Base-by-base conservation (phyloP, 2,888 invertebrate species). In the Mechanitis messenoides region DNA sequence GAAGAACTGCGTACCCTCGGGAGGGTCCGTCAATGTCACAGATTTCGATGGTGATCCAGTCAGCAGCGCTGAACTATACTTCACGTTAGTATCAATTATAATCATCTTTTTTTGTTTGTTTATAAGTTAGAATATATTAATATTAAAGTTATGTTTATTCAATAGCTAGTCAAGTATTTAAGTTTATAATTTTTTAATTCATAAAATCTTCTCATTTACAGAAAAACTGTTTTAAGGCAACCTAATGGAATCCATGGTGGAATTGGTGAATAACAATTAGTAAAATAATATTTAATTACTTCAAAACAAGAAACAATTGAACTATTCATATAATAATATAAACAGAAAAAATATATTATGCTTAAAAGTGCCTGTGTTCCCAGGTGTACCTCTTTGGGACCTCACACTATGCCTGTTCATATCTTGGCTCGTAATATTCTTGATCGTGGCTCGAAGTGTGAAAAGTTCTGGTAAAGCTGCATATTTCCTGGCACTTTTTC, bases 401-500 rank as follows among this genome's bases (percentile, higher is more conserved):
- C 82, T 95, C 38, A 90, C 93, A 0, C 72, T 95, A 0, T 93
- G 94, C 61, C 85, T 96, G 4, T 78, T 94, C 2, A 85, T 87
- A 1, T 91, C 95, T 0, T 96, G 95, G 95, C 58, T 92, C 3
- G 77, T 93, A 1, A 92, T 95, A 46, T 95, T 94, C 74, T 70
- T 92, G 5, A 93, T 95, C 59, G 92, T 95, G 55, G 90, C 93
- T 20, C 92, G 91, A 66, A 95, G 95, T 9, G 94, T 95, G 1
- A 93, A 93, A 79, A 94, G 94, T 73, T 93, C 95, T 0, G 95
- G 96, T 55, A 95, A 95, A 81, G 94, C 93, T 0, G 93, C 97
- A 0, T 97, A 97, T 82, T 95, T 97, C 81, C 93, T 97, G n/a
- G 97, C 97, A 0, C 81, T 97, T 2, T 96, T 96, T 78, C 96